These are phyloP conservation scores for Drosophila malerkotliana DNA, from an alignment of 1,140 invertebrate species.

Conservation along the genomic window DNA sequence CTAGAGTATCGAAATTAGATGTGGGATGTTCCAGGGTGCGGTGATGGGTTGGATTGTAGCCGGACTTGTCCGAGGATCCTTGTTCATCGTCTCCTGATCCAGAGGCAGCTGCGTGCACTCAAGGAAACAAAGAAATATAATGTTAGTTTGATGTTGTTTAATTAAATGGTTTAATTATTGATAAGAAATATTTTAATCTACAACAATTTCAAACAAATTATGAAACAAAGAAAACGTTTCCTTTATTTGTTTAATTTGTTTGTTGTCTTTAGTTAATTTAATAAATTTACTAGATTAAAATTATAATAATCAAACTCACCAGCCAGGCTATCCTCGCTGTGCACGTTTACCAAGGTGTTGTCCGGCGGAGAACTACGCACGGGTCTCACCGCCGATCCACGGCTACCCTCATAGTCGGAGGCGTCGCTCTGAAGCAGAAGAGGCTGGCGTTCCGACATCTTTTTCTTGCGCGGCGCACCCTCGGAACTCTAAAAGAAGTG, in stretches of 20 bases:
- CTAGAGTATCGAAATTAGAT: slow-evolving; percentile 92
- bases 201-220: not conserved
- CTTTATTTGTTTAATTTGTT: not conserved
- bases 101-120: slow-evolving; percentile 68
- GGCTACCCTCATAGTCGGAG: slow-evolving; percentile 61
- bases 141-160: slow-evolving; percentile 12
- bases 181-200: not conserved
- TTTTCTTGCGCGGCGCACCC: slow-evolving; percentile 64
- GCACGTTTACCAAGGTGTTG: slow-evolving; percentile 81
- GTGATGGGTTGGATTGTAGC: slow-evolving; percentile 87
- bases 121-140: slow-evolving; percentile 12
- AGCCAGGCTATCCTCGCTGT: slow-evolving; percentile 78
- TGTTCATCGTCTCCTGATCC: slow-evolving; percentile 52
- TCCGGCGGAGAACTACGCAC: slow-evolving; percentile 83
- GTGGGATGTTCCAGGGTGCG: slow-evolving; percentile 90
- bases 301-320: slow-evolving; percentile 48
- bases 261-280: no score
- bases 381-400: slow-evolving; percentile 51
- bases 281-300: not conserved
- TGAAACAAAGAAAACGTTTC: not conserved
- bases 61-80: slow-evolving; percentile 43
- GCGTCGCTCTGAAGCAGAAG: slow-evolving; percentile 72
- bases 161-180: not conserved
- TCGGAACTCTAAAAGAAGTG: slow-evolving; percentile 46
- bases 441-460: slow-evolving; percentile 85